A percentile compares a stretch with the other conserved stretches of the same genome.
Conservation (phyloP, 2,113 vertebrate genomes). For the Smithornis capensis region DNA sequence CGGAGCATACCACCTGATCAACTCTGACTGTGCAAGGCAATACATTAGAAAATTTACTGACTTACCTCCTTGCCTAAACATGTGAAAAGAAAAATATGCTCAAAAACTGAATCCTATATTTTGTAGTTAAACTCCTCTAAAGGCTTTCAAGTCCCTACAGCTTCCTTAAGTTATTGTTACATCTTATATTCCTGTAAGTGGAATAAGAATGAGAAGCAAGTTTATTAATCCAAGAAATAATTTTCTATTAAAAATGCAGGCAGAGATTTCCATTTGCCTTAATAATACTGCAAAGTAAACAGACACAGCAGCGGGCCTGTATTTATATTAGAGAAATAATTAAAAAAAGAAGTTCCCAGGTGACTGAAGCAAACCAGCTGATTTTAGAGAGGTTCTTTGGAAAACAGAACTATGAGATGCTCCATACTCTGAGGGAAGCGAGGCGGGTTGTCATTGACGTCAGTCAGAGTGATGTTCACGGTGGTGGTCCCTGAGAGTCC, state of each 20-base stretch:
- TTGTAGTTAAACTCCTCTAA: neutral
- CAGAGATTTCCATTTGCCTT: neutral
- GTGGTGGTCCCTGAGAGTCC: conserved; percentile 94
- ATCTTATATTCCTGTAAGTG: neutral
- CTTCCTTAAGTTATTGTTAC: neutral
- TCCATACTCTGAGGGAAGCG: conserved; percentile 93
- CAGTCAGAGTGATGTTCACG: conserved; percentile 91
- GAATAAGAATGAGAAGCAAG: neutral
- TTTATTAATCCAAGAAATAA: neutral
- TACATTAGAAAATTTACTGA: neutral
- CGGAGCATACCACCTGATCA: neutral
- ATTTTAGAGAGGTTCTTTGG: neutral
- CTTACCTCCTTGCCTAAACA: neutral
- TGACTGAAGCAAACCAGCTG: neutral
- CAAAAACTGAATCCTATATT: neutral
- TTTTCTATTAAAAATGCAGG: neutral
- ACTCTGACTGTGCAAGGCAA: neutral
- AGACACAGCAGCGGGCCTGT: neutral
- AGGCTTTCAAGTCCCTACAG: neutral
- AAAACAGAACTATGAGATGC: neutral
- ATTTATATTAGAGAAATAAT: neutral
- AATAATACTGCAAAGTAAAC: neutral
- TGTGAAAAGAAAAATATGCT: neutral
- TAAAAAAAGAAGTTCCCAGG: neutral
- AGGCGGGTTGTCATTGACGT: conserved; percentile 96